Base-by-base conservation (phyloP, 2,797 vertebrate species). In the Cichlasoma orientale region DNA sequence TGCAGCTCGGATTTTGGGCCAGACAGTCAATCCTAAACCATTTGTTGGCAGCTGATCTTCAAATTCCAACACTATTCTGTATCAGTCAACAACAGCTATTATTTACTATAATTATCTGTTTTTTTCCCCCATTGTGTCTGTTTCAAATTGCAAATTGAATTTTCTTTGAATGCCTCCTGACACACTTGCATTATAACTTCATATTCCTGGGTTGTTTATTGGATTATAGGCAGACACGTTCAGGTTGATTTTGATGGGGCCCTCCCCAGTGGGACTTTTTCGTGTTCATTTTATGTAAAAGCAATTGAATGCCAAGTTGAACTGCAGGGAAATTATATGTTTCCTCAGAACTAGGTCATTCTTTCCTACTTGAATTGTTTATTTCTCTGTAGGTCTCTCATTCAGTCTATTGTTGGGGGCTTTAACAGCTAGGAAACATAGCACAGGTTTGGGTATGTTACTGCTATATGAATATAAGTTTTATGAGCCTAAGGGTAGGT, bases 291-390 rank as follows among this genome's bases (percentile, higher is more conserved):
- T 83, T 66, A 68, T 56, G 19, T 66, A 14, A 68, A 55, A 71
- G 13, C 9, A 4, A 44, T 78, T 8, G 50, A 90, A 82, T 83
- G 63, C 53, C 69, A 82, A 56, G 72, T 85, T 85, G 73, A 85
- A 86, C 79, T 87, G 54, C 33, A 2, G 72, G 70, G 71, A 69
- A 69, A 86, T 80, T 85, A 18, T 29, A 44, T 81, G 54, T 87
- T 84, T 80, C 75, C 21, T 7, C 47, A 69, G n/a, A 92, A 88
- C 58, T 88, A 61, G 89, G 89, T 86, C 88, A 88, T 33, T 66
- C 36, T 80, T 75, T 79, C 88, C 77, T 78, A 21, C 78, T 80
- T 36, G 29, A 86, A 81, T 84, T 53, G 77, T 86, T 84, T 79
- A 82, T 85, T 86, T 78, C 36, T 84, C 66, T 58, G 36, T 84